A percentile compares a stretch with the other conserved stretches of the same genome.
Conservation (phyloP, 2,888 invertebrate species). For the Himalopsyche japonica region DNA sequence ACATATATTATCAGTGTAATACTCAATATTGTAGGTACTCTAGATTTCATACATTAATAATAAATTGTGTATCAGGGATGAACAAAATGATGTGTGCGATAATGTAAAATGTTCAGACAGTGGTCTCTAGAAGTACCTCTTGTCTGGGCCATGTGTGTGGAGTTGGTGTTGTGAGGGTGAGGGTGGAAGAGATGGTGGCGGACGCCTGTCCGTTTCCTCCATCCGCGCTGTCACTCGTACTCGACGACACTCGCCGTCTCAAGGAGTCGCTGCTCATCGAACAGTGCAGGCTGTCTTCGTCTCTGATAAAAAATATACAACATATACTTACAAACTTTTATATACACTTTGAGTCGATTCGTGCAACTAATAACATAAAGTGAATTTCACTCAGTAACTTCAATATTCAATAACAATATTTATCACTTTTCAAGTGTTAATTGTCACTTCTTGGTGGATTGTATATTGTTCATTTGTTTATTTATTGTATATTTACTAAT, state of each 20-base stretch:
- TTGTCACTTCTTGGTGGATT: too few species aligned
- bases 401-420: too few species aligned
- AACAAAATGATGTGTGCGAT: not conserved
- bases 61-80: not conserved
- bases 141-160: constrained; percentile 39
- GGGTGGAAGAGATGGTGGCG: constrained; percentile 11
- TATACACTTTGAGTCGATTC: too few species aligned
- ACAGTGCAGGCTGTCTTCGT: constrained; percentile 35
- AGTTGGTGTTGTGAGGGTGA: constrained; percentile 16
- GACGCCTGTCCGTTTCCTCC: constrained; percentile 13
- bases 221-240: constrained; percentile 26
- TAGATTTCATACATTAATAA: too few species aligned
- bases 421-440: too few species aligned
- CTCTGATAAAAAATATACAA: constrained; percentile 23
- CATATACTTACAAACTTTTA: not conserved
- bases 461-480: too few species aligned
- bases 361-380: too few species aligned
- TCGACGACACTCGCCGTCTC: constrained; percentile 28
- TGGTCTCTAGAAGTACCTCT: constrained; percentile 42
- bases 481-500: too few species aligned
- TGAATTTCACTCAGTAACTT: too few species aligned
- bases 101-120: constrained; percentile 28
- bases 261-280: constrained; percentile 30
- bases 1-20: too few species aligned
- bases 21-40: too few species aligned